These are phyloP conservation scores for Petromus typicus DNA, from an alignment of 2,113 vertebrate genomes.

Conservation along the genomic window DNA sequence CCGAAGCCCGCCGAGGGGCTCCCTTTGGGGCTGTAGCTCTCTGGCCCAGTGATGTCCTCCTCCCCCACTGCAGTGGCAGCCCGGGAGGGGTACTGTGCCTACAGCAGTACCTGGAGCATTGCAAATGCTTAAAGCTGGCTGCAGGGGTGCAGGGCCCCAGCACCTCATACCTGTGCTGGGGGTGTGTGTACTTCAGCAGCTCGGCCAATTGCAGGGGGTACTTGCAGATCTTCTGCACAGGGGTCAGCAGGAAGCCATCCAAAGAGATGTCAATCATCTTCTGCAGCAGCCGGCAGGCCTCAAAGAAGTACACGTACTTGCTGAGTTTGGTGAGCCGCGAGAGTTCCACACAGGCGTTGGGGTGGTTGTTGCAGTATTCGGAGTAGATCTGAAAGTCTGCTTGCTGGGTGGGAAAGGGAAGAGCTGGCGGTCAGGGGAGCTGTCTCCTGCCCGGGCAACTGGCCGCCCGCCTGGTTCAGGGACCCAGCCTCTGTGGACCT, in stretches of 20 bases:
- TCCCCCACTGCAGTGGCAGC: background rate
- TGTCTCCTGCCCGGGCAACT: background rate
- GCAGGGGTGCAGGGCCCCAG: background rate
- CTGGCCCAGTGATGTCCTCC: background rate
- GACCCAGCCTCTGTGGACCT: background rate
- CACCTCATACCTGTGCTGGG: slow-evolving; percentile 91
- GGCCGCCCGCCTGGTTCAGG: background rate
- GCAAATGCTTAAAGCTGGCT: background rate
- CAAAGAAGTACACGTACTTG: slow-evolving; percentile 98
- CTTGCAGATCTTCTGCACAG: slow-evolving; percentile 99
- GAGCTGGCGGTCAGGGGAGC: background rate
- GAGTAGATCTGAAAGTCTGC: slow-evolving; percentile 99
- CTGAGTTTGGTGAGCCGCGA: slow-evolving; percentile 94
- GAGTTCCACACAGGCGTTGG: slow-evolving; percentile 95
- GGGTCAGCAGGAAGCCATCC: slow-evolving; percentile 96
- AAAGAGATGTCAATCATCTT: slow-evolving; percentile 98
- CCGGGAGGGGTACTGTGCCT: background rate
- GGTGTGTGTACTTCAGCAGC: slow-evolving; percentile 97
- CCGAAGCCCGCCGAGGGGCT: background rate
- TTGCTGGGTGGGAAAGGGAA: slow-evolving; percentile 88
- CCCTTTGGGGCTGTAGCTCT: too few species aligned
- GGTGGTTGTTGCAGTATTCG: slow-evolving; percentile 99
- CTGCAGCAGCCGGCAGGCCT: slow-evolving; percentile 96
- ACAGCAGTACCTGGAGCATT: background rate
- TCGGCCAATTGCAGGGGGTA: slow-evolving; percentile 96